Conservation (phyloP, 2,797 vertebrate species). For the Lepilemur ruficaudatus region DNA sequence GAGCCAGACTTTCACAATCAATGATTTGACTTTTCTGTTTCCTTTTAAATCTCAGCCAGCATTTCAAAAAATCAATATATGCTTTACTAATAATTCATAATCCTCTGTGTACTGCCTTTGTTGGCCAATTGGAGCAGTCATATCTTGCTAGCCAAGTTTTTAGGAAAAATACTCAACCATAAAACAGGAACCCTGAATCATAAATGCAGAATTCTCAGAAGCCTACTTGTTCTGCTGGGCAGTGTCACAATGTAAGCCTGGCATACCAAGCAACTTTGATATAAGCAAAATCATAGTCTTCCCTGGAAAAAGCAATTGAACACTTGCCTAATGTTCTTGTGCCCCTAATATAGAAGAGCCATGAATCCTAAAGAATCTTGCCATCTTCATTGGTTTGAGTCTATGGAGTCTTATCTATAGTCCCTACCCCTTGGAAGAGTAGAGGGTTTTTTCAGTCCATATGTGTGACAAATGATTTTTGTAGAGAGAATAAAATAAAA, state of each 20-base stretch:
- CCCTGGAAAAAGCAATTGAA: neutral
- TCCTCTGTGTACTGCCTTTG: slow-evolving; percentile 56
- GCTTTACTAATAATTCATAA: slow-evolving; percentile 75
- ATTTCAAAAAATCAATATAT: slow-evolving; percentile 48
- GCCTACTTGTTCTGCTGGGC: neutral
- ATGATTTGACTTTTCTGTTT: slow-evolving; percentile 49
- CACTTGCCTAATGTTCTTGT: neutral
- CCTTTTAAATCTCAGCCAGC: slow-evolving; percentile 50
- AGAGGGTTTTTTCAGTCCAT: neutral
- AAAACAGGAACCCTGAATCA: slow-evolving; percentile 33
- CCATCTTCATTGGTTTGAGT: neutral
- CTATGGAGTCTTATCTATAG: neutral
- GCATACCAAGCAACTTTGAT: neutral
- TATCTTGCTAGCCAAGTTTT: slow-evolving; percentile 38
- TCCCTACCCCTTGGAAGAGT: neutral
- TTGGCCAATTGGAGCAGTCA: slow-evolving; percentile 40
- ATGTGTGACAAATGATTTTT: neutral
- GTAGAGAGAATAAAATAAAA: neutral
- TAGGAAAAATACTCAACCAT: neutral
- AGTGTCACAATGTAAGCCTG: neutral
- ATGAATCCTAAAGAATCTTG: neutral
- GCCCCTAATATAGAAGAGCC: neutral
- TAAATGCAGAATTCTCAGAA: neutral
- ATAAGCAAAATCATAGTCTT: neutral
- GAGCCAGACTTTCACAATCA: neutral